Evolutionary conservation across 1,140 invertebrate species (phyloP).

Genomic region (Lerema accius): DNA sequence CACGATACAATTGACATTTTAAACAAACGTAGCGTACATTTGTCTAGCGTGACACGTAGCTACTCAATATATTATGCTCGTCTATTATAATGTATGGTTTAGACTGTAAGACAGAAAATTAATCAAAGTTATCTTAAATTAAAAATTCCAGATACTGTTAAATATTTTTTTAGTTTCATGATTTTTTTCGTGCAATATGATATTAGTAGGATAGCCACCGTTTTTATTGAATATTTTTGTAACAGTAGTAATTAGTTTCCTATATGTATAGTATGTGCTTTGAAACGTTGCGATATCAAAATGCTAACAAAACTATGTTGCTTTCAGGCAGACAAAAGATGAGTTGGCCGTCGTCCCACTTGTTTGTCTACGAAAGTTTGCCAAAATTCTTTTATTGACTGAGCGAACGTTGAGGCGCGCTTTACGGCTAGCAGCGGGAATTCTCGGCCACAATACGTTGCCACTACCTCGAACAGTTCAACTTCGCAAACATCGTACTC

Average conservation of each 20-base stretch:
- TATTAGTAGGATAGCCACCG: too few relatives aligned
- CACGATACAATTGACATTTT: conserved; percentile 3
- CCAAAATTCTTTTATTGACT: conserved; percentile 82
- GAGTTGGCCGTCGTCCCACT: conserved; percentile 80
- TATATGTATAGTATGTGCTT: conserved; percentile 55
- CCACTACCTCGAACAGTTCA: conserved; percentile 47
- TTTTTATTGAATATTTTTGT: conserved; percentile 6
- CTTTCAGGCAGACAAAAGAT: conserved; percentile 79
- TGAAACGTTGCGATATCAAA: conserved; percentile 67
- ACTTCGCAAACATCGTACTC: conserved; percentile 39
- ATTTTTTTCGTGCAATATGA: too few relatives aligned
- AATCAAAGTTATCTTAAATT: too few relatives aligned
- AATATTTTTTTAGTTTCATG: too few relatives aligned
- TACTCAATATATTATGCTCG: not conserved
- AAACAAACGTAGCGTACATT: conserved; percentile 4
- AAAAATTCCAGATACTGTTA: too few relatives aligned
- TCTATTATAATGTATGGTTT: too few relatives aligned
- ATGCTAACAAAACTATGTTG: conserved; percentile 76
- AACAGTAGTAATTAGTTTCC: conserved; percentile 45
- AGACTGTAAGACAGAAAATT: too few relatives aligned
- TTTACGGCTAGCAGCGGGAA: conserved; percentile 67
- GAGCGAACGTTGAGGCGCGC: conserved; percentile 68
- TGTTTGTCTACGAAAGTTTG: conserved; percentile 81
- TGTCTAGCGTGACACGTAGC: conserved; percentile 21
- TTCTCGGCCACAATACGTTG: conserved; percentile 59